Base-by-base conservation (phyloP, 1,140 invertebrate species). In the Megathymus violae region DNA sequence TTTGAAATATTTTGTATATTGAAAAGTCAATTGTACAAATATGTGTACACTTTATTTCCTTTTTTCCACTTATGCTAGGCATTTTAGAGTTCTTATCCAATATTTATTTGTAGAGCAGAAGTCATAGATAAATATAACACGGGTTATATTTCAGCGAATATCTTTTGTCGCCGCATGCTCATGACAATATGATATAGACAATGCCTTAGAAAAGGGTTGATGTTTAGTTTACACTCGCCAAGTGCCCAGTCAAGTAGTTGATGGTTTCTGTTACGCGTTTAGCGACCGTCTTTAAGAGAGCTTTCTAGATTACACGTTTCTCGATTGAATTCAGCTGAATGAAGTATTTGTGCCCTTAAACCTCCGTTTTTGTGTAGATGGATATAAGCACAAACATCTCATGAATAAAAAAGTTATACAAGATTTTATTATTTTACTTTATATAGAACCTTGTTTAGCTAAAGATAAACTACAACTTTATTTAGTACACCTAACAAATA, bases 101-200 rank as follows among this genome's bases (percentile, higher is more conserved):
- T 52, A 52, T 56, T 56, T 56, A 43, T 43, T 56, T 56, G 38
- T 43, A 25, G 34, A 54, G 31, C 48, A 71, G 56, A 7, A 66
- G 46, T 76, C 69, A 78, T 74, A 64, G 61, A 74, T 67, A 82
- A 81, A 82, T 85, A 84, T 80, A 69, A 78, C 77, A 76, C 72
- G 77, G 77, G 77, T 81, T 81, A 86, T 87, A 85, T 82, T 73
- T 80, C 72, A 74, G 74, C 71, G 74, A 81, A 89, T 85, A 86
- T 82, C 81, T 80, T 72, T 81, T 82, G 80, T 78, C 81, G 82
- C 82, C 86, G 82, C 77, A 78, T 89, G 86, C 69, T 85, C 69
- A 60, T 89, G 86, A 89, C 86, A 89, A 85, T 86, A 78, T 89
- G 80, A 89, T 85, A 84, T 81, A 89, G 86, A 87, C 82, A 89